phyloP scores from a whole-genome alignment of 2,113 vertebrate species.

The Tylochromis polylepis region DNA sequence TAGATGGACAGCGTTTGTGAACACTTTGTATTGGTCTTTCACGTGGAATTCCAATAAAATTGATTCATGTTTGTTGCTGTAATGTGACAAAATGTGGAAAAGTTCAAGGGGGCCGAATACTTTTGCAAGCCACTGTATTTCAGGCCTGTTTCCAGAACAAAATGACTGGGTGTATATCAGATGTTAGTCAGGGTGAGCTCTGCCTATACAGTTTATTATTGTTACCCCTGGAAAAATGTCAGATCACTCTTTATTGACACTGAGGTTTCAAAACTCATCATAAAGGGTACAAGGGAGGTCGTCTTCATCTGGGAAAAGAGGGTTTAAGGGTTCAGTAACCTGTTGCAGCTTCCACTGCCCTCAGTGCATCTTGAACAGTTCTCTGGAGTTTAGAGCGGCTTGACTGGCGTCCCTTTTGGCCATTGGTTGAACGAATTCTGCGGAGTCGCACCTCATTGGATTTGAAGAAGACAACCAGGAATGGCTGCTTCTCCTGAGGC shows the following conservation, averaged over 20 bases:
- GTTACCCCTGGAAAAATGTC: neutral
- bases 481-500: slow-evolving; percentile 90
- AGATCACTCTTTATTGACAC: neutral
- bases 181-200: neutral
- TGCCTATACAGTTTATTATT: neutral
- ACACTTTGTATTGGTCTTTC: too few relatives aligned
- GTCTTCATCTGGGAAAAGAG: neutral
- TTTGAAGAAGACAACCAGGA: slow-evolving; percentile 95
- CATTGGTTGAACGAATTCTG: slow-evolving; percentile 80
- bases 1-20: too few relatives aligned
- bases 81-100: too few relatives aligned
- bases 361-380: slow-evolving; percentile 81
- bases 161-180: neutral
- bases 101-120: too few relatives aligned
- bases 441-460: slow-evolving; percentile 88
- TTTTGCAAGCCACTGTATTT: too few relatives aligned
- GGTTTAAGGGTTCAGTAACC: neutral
- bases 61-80: too few relatives aligned
- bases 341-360: slow-evolving; percentile 81
- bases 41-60: too few relatives aligned
- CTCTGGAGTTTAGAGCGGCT: slow-evolving; percentile 84
- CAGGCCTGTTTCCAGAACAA: neutral
- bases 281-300: neutral
- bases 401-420: slow-evolving; percentile 82
- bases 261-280: neutral